phyloP scores from a whole-genome alignment of 2,113 vertebrate species.

The Sclerurus mexicanus region DNA sequence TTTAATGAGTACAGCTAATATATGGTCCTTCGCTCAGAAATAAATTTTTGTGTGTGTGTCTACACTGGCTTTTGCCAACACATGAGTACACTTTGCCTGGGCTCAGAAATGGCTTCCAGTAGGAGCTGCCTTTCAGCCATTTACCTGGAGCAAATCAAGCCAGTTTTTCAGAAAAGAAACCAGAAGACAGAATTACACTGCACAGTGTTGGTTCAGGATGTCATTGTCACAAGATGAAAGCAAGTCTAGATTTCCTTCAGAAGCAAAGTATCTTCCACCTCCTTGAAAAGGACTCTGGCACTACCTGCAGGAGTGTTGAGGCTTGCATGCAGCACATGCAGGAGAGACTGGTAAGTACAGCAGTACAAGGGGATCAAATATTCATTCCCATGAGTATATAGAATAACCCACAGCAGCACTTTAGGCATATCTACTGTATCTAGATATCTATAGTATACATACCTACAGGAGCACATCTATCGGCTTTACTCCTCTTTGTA shows the following conservation, averaged over 20 bases:
- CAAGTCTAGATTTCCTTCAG: neutral
- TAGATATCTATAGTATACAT: neutral
- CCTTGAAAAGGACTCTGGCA: neutral
- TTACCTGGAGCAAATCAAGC: neutral
- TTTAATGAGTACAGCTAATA: neutral
- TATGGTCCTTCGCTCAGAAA: neutral
- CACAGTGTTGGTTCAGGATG: neutral
- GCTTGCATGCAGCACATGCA: neutral
- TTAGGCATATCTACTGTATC: neutral
- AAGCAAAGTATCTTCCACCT: neutral
- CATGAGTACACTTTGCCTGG: neutral
- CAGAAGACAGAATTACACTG: neutral
- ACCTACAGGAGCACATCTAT: neutral
- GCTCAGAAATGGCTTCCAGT: neutral
- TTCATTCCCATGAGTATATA: neutral
- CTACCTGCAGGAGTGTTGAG: neutral
- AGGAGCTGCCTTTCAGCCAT: neutral
- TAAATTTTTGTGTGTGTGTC: neutral
- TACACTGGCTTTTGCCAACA: neutral
- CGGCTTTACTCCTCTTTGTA: neutral
- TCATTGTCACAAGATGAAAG: neutral
- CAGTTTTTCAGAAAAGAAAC: neutral
- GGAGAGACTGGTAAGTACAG: neutral
- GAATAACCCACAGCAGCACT: neutral
- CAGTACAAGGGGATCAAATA: neutral